Percentiles rank a stretch among this genome's conserved stretches.
These are phyloP conservation scores for Phymatocera aterrima DNA, from an alignment of 2,888 invertebrate species.

Conservation along the genomic window DNA sequence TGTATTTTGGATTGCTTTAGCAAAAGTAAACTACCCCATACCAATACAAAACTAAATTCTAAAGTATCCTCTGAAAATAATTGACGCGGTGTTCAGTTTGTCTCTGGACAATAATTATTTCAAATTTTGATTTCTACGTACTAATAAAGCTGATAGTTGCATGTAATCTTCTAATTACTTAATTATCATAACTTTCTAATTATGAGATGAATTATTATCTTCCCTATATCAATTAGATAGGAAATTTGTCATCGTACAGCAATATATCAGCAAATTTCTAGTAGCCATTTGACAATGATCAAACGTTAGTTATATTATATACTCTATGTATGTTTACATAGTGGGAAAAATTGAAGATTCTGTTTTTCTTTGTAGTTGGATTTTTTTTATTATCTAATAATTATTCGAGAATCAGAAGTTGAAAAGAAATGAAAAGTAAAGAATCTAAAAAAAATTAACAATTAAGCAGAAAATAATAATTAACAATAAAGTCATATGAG, in stretches of 20 bases:
- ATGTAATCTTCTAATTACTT: background rate
- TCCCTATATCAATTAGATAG: background rate
- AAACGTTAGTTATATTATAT: constrained; percentile 15
- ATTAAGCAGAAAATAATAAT: background rate
- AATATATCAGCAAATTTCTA: constrained; percentile 29
- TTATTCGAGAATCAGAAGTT: background rate
- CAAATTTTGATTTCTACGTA: constrained; percentile 21
- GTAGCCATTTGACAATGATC: constrained; percentile 36
- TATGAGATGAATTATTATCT: background rate
- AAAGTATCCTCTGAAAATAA: background rate
- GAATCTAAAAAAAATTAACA: background rate
- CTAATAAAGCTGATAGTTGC: constrained; percentile 31
- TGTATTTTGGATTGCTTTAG: background rate
- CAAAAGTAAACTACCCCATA: background rate
- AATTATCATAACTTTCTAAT: background rate
- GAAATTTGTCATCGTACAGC: background rate
- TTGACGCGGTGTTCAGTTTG: background rate
- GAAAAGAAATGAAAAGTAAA: background rate
- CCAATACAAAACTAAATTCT: background rate
- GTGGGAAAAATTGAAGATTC: background rate
- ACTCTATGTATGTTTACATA: background rate
- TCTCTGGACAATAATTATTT: no score
- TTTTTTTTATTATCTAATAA: constrained; percentile 15
- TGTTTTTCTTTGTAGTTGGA: background rate
- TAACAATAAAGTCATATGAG: constrained; percentile 3